Base-by-base conservation (phyloP, 2,113 vertebrate genomes). In the Ranitomeya variabilis region DNA sequence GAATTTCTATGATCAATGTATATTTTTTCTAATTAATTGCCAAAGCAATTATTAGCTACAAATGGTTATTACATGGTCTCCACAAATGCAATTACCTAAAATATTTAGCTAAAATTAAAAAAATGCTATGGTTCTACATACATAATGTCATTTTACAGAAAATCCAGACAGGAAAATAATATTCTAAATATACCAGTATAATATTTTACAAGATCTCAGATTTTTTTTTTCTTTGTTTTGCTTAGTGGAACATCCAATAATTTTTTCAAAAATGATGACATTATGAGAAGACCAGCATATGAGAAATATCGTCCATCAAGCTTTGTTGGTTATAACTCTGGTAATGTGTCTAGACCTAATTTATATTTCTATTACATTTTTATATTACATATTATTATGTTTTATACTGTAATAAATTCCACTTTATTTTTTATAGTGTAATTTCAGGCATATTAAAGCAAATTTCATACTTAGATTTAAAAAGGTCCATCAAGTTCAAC, bases 181-280 rank as follows among this genome's bases (percentile, higher is more conserved):
- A 62, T 62, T 62, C 16, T 18, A 57, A 57, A 60, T 7, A 66
- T 21, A 9, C 19, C 62, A 66, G 1, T 21, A 6, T 19, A 9
- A 21, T 66, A 66, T 19, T 11, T 19, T 66, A 7, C 6, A 66
- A 66, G 18, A 4, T 6, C 16, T 21, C 62, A n/a, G 6, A 66
- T 66, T 66, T 19, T 21, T 2, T 66, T 9, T 66, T 5, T 66
- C 14, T 66, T 66, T 19, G 1, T 21, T 7, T 9, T 66, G 62
- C 18, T 19, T 66, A 66, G 62, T 66, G 62, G 16, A 45, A 9
- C 37, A 16, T 76, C 11, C 6, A 76, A 15, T 51, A 76, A 76
- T 51, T 76, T 76, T 45, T 76, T 66, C 62, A 66, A 31, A 51
- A 76, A 76, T 76, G 73, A 18, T 76, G 31, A 76, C 15, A 76